phyloP scores from a whole-genome alignment of 2,113 vertebrate species.

The Pseudorectes ferrugineus region DNA sequence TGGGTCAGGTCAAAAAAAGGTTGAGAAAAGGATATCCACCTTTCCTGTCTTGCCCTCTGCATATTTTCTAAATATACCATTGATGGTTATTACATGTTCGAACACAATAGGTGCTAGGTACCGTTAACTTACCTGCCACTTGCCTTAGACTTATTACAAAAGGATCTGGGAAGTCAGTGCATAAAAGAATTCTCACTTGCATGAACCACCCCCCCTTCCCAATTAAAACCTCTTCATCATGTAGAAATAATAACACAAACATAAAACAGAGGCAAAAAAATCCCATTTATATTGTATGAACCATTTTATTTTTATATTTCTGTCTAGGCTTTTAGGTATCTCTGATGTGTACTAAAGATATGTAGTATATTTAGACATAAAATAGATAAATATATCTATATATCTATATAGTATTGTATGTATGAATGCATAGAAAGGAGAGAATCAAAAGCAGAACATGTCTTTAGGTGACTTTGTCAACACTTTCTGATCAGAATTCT shows the following conservation, averaged over 20 bases:
- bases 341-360: not conserved
- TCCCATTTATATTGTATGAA: not conserved
- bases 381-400: not conserved
- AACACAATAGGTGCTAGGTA: not conserved
- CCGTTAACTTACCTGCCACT: not conserved
- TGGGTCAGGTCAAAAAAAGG: not conserved
- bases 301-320: not conserved
- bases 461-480: not conserved
- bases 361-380: not conserved
- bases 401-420: too few species aligned
- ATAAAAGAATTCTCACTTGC: not conserved
- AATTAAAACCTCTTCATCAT: not conserved
- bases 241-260: not conserved
- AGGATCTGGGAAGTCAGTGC: not conserved
- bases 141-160: not conserved
- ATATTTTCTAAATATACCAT: conserved; percentile 10
- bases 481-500: not conserved
- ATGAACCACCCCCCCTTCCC: fast-evolving
- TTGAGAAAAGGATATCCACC: conserved; percentile 43
- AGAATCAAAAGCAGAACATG: not conserved
- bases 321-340: not conserved
- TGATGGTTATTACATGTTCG: not conserved
- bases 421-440: not conserved
- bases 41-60: conserved; percentile 19
- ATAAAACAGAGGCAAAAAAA: not conserved